These are phyloP conservation scores for Eupristina koningsbergeri DNA, from an alignment of 1,140 invertebrate species.

Conservation along the genomic window DNA sequence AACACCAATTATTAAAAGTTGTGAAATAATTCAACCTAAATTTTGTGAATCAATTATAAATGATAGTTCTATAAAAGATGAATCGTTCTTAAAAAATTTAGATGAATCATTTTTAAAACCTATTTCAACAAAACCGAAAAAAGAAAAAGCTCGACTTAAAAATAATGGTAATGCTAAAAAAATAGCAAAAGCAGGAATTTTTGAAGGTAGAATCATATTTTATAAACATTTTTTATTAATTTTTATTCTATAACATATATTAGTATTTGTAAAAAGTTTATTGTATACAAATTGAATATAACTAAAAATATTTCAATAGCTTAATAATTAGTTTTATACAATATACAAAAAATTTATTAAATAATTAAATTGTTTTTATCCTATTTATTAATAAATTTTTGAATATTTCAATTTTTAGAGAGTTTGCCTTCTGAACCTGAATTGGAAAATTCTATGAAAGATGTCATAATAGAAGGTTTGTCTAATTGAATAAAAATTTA, in stretches of 20 bases:
- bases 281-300: background rate
- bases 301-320: background rate
- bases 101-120: conserved; percentile 70
- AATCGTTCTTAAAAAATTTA: conserved; percentile 55
- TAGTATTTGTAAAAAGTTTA: no score
- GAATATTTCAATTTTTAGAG: conserved; percentile 40
- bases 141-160: conserved; percentile 62
- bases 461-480: conserved; percentile 36
- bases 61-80: conserved; percentile 57
- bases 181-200: conserved; percentile 62
- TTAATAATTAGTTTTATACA: no score
- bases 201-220: conserved; percentile 60
- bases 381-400: background rate
- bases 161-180: conserved; percentile 60
- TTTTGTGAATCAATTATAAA: conserved; percentile 59
- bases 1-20: conserved; percentile 67
- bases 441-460: conserved; percentile 48
- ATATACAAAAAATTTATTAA: no score
- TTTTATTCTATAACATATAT: background rate
- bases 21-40: conserved; percentile 60
- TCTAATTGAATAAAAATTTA: background rate
- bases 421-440: conserved; percentile 49
- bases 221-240: background rate
- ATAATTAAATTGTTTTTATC: no score
- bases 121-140: conserved; percentile 57